Conservation (phyloP, 1,140 invertebrate genomes). For the Anastatus disparis region DNA sequence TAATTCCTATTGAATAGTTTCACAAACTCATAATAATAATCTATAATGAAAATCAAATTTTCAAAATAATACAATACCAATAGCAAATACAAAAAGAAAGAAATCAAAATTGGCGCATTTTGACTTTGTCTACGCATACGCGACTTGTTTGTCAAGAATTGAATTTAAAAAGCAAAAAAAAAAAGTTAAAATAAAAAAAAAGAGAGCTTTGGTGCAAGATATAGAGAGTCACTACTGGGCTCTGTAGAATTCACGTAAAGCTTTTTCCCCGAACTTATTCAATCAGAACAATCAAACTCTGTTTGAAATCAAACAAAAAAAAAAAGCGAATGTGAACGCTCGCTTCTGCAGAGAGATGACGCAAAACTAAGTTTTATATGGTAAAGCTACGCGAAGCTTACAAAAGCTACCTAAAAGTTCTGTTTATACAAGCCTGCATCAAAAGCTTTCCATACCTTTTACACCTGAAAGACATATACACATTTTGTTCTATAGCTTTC, state of each 20-base stretch:
- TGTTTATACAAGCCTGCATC: no score
- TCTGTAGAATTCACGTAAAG: neutral
- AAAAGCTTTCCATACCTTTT: no score
- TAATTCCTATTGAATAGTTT: no score
- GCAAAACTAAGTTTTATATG: no score
- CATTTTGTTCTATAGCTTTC: no score
- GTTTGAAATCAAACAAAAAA: constrained; percentile 42
- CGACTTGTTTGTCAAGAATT: neutral
- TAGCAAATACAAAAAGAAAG: neutral
- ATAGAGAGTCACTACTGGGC: no score
- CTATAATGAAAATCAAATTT: constrained; percentile 31
- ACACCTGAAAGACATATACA: no score
- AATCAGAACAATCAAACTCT: constrained; percentile 48
- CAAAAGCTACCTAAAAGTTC: no score
- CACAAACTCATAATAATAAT: neutral
- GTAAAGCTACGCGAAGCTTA: no score
- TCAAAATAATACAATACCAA: constrained; percentile 18
- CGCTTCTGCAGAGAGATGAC: neutral
- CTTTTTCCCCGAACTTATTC: constrained; percentile 48
- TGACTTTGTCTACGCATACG: neutral
- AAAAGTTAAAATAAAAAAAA: no score
- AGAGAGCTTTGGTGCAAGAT: no score
- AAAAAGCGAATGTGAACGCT: neutral
- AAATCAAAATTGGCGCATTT: constrained; percentile 7
- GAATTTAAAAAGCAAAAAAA: neutral